Base-by-base conservation (phyloP, 2,888 invertebrate species). In the Ceriagrion tenellum region DNA sequence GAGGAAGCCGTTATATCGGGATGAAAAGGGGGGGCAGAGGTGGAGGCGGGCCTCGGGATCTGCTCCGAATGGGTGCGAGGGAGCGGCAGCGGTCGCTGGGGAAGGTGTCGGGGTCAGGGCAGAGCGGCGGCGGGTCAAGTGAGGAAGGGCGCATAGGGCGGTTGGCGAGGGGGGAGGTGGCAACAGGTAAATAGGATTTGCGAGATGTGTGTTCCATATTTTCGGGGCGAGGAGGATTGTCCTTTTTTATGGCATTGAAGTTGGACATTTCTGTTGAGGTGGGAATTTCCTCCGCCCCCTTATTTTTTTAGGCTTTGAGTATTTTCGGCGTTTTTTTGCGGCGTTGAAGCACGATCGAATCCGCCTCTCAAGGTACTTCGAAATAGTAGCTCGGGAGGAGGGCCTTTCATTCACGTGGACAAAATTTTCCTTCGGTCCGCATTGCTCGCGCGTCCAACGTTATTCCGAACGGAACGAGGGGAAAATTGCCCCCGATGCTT, bases 161-260 rank as follows among this genome's bases (percentile, higher is more conserved):
- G 47, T 2, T 47, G 81, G 81, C 35, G 26, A 23, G n/a, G 13
- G 93, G n/a, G 18, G 47, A 18, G 47, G 12, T 47, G 93, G 69
- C 93, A 93, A 93, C 93, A 93, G 93, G 93, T 74, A 93, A 93
- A 93, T 93, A 93, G 69, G 93, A 93, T 93, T 93, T 93, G 93
- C 26, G 63, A 59, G 47, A 93, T 74, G 74, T 69, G 69, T 55
- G 93, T 47, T 26, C 40, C 63, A 40, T 63, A 55, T 63, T 63
- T 63, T 63, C 35, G 81, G 30, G 81, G 35, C 16, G 35, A 35
- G 35, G 35, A 35, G 81, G 35, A 13, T 81, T 30, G 30, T 35
- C 81, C 81, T 81, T 81, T 81, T 81, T 81, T 26, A 69, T 35
- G 35, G 30, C 81, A 81, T 81, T 35, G 35, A 81, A n/a, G 69